Conservation (phyloP, 1,140 invertebrate genomes). For the Drosophila simulans region DNA sequence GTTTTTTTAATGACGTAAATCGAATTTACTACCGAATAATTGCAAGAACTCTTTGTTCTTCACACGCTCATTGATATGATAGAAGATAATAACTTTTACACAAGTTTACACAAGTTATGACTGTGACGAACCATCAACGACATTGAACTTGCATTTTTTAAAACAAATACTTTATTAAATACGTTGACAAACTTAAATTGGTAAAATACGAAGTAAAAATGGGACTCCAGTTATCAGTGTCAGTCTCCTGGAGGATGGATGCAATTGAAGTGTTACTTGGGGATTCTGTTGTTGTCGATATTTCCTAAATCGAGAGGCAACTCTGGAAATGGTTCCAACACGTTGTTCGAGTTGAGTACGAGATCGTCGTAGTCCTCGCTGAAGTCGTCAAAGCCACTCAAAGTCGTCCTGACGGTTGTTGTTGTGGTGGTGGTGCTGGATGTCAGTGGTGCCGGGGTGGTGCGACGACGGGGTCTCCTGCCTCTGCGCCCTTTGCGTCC, state of each 20-base stretch:
- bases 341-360: conserved; percentile 19
- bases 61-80: conserved; percentile 28
- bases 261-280: background rate
- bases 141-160: background rate
- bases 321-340: conserved; percentile 50
- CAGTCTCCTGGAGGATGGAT: conserved; percentile 16
- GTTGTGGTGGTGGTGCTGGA: conserved; percentile 20
- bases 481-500: conserved; percentile 54
- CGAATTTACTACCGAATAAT: background rate
- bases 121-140: too few species aligned
- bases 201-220: conserved; percentile 1
- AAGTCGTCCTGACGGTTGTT: conserved; percentile 20
- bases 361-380: conserved; percentile 38
- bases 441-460: conserved; percentile 22
- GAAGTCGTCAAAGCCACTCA: conserved; percentile 9
- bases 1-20: too few species aligned
- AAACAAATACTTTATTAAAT: conserved; percentile 4
- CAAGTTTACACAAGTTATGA: too few species aligned
- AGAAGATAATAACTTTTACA: background rate
- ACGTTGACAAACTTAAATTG: background rate
- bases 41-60: conserved; percentile 1
- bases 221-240: conserved; percentile 4
- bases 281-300: conserved; percentile 27
- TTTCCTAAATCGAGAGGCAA: conserved; percentile 58
- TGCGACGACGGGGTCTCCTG: conserved; percentile 41